Evolutionary conservation across 2,113 vertebrate genomes (phyloP).

Genomic region (Burhinus bistriatus): DNA sequence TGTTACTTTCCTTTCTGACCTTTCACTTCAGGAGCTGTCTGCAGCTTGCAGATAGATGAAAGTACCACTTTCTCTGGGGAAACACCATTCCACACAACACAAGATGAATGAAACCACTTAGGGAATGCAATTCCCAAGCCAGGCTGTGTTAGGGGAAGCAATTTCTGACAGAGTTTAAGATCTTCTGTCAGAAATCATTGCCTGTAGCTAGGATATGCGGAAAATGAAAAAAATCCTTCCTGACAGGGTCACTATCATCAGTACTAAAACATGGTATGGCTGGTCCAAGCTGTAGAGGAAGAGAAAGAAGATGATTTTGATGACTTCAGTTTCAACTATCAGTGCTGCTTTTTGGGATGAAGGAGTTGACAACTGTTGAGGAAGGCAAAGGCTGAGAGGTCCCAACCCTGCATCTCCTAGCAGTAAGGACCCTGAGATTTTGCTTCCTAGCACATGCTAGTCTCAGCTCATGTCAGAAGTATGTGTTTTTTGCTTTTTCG

Average conservation of each 20-base stretch:
- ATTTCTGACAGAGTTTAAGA: neutral
- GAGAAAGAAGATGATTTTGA: neutral
- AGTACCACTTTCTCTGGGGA: neutral
- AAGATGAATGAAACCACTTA: neutral
- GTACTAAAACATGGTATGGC: neutral
- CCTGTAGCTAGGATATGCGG: no score
- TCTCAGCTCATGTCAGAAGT: neutral
- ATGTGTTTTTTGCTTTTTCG: neutral
- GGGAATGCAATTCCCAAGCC: neutral
- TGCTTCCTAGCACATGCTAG: neutral
- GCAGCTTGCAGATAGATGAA: fast-evolving
- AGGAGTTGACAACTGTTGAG: neutral
- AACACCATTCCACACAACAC: neutral
- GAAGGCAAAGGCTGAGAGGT: neutral
- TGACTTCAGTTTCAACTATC: neutral
- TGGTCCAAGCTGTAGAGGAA: neutral
- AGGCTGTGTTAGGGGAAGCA: neutral
- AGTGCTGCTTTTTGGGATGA: neutral
- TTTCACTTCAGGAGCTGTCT: neutral
- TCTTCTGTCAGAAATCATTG: neutral
- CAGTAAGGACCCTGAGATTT: neutral
- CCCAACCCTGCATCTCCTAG: neutral
- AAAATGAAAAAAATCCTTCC: neutral
- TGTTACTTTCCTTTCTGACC: neutral
- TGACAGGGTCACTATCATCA: neutral